phyloP scores from a whole-genome alignment of 2,113 vertebrate species.

The Nibea coibor region DNA sequence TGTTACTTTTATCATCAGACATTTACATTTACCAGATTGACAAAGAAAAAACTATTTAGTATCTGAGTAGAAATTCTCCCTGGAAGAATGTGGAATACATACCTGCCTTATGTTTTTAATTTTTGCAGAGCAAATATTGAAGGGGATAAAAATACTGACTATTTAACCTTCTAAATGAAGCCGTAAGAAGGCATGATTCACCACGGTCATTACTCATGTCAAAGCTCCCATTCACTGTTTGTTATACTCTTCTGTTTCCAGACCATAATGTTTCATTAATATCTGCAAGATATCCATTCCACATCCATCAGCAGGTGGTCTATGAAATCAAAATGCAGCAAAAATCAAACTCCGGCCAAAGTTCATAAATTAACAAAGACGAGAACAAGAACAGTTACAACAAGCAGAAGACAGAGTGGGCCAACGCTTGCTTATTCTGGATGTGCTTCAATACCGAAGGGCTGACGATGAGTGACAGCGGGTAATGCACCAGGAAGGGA shows the following conservation, averaged over 20 bases:
- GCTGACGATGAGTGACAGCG: constrained; percentile 40
- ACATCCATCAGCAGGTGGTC: constrained; percentile 24
- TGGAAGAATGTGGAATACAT: background rate
- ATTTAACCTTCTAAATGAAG: background rate
- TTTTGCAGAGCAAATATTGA: background rate
- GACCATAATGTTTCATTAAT: constrained; percentile 4
- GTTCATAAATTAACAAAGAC: background rate
- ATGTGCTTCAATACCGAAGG: constrained; percentile 20
- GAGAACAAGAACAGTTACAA: constrained; percentile 12
- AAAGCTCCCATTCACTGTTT: background rate
- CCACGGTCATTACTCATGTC: constrained; percentile 15
- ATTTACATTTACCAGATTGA: too few species aligned
- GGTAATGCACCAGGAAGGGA: constrained; percentile 51
- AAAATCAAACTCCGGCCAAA: background rate
- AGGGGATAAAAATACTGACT: background rate
- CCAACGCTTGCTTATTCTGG: constrained; percentile 47
- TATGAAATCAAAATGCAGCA: background rate
- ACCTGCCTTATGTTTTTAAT: background rate
- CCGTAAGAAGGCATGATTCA: constrained; percentile 15
- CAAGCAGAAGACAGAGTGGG: background rate
- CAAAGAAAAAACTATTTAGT: too few species aligned
- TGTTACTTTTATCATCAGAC: too few species aligned
- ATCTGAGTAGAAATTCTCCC: too few species aligned
- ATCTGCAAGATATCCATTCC: background rate
- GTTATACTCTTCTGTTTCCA: constrained; percentile 15